Conservation (phyloP, 2,888 invertebrate species). For the Ectropis crepuscularia region DNA sequence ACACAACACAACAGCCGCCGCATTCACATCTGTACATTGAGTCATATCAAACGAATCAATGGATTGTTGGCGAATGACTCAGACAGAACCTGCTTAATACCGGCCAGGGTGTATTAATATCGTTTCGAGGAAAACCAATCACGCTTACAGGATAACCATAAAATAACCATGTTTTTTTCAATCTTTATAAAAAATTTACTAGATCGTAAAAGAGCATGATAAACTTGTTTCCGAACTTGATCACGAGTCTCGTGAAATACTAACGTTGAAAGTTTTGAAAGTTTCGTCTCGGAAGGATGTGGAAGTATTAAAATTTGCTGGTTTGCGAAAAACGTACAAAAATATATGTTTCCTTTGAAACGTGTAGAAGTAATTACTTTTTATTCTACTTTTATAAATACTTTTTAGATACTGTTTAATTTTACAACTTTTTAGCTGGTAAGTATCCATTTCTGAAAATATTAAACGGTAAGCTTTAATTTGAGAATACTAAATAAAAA, state of each 20-base stretch:
- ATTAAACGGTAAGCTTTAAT: no score
- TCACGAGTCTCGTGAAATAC: not conserved
- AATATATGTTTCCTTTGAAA: not conserved
- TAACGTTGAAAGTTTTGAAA: not conserved
- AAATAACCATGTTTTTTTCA: slow-evolving; percentile 2
- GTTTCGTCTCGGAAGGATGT: not conserved
- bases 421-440: no score
- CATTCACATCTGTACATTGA: slow-evolving; percentile 17
- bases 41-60: slow-evolving; percentile 34
- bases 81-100: slow-evolving; percentile 36
- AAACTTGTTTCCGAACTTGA: slow-evolving; percentile 1
- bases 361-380: no score
- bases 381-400: no score
- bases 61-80: slow-evolving; percentile 48
- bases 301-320: not conserved
- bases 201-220: not conserved
- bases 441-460: no score
- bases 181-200: slow-evolving; percentile 10
- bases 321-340: not conserved
- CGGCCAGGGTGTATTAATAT: slow-evolving; percentile 38
- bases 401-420: no score
- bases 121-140: slow-evolving; percentile 55
- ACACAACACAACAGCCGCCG: not conserved
- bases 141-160: slow-evolving; percentile 38
- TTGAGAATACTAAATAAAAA: no score